A percentile compares a stretch with the other conserved stretches of the same genome.
These are phyloP conservation scores for Acanthococcus lagerstroemiae DNA, from an alignment of 2,888 invertebrate species.

Conservation along the genomic window DNA sequence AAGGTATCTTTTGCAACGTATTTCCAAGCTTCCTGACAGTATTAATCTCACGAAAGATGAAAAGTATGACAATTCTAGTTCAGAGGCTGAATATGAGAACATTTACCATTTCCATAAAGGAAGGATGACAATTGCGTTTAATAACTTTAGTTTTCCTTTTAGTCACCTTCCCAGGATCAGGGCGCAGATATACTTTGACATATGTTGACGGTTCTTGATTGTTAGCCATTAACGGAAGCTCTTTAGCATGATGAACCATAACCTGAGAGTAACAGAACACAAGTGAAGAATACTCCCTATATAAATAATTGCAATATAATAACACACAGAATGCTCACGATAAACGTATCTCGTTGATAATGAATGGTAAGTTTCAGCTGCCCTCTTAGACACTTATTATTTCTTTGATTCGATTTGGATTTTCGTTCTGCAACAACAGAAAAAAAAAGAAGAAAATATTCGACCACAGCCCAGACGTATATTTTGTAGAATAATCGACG, in stretches of 20 bases:
- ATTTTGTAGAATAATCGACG: not conserved
- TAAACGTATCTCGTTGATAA: constrained; percentile 61
- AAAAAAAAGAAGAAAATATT: constrained; percentile 2
- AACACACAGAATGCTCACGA: constrained; percentile 39
- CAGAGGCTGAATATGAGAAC: too few species aligned
- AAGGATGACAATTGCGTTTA: constrained; percentile 84
- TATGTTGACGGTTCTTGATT: constrained; percentile 79
- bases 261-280: constrained; percentile 42
- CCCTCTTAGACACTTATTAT: constrained; percentile 47
- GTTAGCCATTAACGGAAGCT: constrained; percentile 66
- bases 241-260: constrained; percentile 84
- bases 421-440: constrained; percentile 40
- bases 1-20: too few species aligned
- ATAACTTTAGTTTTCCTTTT: constrained; percentile 94
- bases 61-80: too few species aligned
- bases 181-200: constrained; percentile 84
- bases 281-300: not conserved
- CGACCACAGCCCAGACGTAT: too few species aligned
- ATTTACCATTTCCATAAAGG: constrained; percentile 92
- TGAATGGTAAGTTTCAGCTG: constrained; percentile 69
- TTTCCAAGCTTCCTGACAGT: too few species aligned
- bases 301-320: not conserved
- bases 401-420: constrained; percentile 38
- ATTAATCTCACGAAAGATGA: too few species aligned
- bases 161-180: constrained; percentile 82